Base-by-base conservation (phyloP, 2,797 vertebrate species). In the Ibycter americanus region DNA sequence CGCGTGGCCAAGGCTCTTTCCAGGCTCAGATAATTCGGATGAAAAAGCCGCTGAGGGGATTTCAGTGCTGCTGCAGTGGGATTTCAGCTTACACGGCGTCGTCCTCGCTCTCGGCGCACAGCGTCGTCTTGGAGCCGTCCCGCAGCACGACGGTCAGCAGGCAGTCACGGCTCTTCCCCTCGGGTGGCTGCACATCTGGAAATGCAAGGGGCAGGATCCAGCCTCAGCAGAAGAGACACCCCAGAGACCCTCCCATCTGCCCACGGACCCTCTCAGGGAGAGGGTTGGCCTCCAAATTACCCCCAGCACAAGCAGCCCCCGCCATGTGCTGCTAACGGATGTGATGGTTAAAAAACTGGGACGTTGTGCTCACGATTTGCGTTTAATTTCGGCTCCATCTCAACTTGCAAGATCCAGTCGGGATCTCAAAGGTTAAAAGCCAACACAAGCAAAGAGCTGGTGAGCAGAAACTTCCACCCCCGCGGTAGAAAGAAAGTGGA, bases 71-170 rank as follows among this genome's bases (percentile, higher is more conserved):
- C 13, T 0, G 1, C 2, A 1, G 9, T 0, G 7, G 44, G 29
- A 23, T 61, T 55, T 42, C 10, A 12, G 98, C 99, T 98, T 96
- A 99, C 99, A 99, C 49, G 2, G 99, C 99, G 4, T 99, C 99
- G 3, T 99, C 99, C 93, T 98, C 97, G 8, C 99, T 99, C 98
- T 99, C 99, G 1, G 99, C 99, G 0, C 99, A 99, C 86, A 99
- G 98, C 55, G 98, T 97, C n/a, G 99, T 94, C 17, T 98, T 98
- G 58, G 98, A 98, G 63, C 99, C 98, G 3, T 98, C 98, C 66
- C 97, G 98, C 42, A 99, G 97, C 90, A 98, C 97, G 25, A 99
- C 40, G 8, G 97, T 98, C 27, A 99, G 59, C 49, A 99, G 97
- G 63, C 99, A 99, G 5, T 99, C 98, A 31, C 98, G 98, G 72